Base-by-base conservation (phyloP, 1,140 invertebrate genomes). In the Drosophila nigromelanica region DNA sequence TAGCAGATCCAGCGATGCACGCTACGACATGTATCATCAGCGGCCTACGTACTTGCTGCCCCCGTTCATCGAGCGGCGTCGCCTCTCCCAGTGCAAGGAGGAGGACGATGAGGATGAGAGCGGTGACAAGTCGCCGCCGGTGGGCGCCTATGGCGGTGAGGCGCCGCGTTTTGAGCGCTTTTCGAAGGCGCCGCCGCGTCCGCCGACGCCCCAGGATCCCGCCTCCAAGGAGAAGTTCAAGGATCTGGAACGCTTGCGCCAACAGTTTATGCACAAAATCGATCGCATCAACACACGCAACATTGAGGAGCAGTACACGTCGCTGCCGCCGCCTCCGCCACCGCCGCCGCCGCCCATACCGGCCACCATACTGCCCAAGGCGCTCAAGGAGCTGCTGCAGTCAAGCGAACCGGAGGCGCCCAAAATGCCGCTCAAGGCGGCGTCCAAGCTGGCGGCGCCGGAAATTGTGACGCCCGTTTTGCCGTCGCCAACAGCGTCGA, bases 21-120 rank as follows among this genome's bases (percentile, higher is more conserved):
- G 68, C 14, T 73, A 77, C 33, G 90, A 91, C 67, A 52, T 78
- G 12, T 89, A 87, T 43, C 78, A 89, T 51, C 78, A 78, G 42
- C 73, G 91, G 24, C 76, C 89, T 71, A 74, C 94, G 76, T 89
- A 87, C 35, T 35, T 87, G 18, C 76, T 95, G 75, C 91, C 95
- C 86, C 89, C 94, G 63, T 93, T 94, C 91, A 62, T 93, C 85
- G 95, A 95, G 91, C 91, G 94, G 0, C 93, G 96, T n/a, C 93
- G 96, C 3, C 90, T 97, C 52, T 96, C 96, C 5, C 95, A 97
- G 91, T 97, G 96, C 85, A 94, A 95, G 33, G 96, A 97, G 79
- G 96, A 96, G 92, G 96, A 96, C 78, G 96, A 97, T 90, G 95
- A 95, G 48, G 95, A 94, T 52, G 94, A 93, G 55, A 71, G 68